These are phyloP conservation scores for Varecia variegata DNA, from an alignment of 2,797 vertebrate genomes.

Conservation along the genomic window DNA sequence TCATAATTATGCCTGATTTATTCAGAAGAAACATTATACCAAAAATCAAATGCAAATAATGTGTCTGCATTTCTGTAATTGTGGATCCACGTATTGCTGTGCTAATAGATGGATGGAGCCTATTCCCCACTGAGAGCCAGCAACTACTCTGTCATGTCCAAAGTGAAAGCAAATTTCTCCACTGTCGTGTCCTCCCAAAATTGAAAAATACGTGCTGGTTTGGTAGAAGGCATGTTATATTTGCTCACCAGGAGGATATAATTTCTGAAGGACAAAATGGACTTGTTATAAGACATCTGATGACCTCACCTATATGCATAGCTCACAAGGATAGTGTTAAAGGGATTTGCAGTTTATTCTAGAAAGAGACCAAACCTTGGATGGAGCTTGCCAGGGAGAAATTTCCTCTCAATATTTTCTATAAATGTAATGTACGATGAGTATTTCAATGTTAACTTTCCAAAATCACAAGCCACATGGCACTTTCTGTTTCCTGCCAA, in stretches of 20 bases:
- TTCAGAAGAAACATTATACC: not conserved
- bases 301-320: not conserved
- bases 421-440: constrained; percentile 10
- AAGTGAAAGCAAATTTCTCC: not conserved
- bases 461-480: not conserved
- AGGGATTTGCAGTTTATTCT: not conserved
- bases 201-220: not conserved
- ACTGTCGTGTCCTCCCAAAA: not conserved
- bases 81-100: not conserved
- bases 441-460: constrained; percentile 27
- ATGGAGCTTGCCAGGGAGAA: not conserved
- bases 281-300: not conserved
- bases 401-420: constrained; percentile 47
- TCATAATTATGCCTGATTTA: constrained; percentile 41
- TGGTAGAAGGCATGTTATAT: not conserved
- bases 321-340: not conserved
- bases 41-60: constrained; percentile 32
- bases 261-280: not conserved
- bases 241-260: not conserved
- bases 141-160: not conserved
- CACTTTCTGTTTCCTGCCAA: constrained; percentile 51
- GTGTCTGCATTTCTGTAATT: not conserved
- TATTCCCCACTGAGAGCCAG: not conserved
- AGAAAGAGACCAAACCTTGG: not conserved
- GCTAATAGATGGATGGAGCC: not conserved